Conservation (phyloP, 2,888 invertebrate species). For the Lamellibrachia columna region DNA sequence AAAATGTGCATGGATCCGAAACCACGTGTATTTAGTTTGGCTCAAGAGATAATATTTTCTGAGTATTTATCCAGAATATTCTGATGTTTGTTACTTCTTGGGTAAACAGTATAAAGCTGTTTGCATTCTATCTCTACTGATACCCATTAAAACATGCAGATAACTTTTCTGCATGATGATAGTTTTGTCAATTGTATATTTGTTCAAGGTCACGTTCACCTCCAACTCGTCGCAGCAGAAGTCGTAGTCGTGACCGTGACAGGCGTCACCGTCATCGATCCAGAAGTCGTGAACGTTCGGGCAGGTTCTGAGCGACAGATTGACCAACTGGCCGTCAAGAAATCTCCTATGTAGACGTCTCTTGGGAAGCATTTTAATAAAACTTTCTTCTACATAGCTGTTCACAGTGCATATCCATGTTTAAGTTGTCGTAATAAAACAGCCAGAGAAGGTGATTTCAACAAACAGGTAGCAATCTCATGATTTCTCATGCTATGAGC, state of each 20-base stretch:
- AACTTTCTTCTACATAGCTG: too few species aligned
- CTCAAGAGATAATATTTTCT: too few species aligned
- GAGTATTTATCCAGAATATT: too few species aligned
- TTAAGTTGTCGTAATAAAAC: not conserved
- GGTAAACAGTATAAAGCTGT: too few species aligned
- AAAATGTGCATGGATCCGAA: too few species aligned
- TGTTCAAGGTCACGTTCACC: constrained; percentile 45
- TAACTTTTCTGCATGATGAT: too few species aligned
- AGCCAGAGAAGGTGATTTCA: too few species aligned
- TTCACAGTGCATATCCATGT: not conserved
- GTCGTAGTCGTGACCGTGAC: constrained; percentile 24
- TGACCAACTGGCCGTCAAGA: not conserved
- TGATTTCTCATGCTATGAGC: not conserved
- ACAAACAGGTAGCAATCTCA: not conserved
- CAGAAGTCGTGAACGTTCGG: constrained; percentile 22
- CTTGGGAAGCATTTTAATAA: not conserved
- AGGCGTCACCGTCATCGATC: constrained; percentile 27
- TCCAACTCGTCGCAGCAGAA: constrained; percentile 39
- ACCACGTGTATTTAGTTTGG: too few species aligned
- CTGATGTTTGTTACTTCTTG: too few species aligned
- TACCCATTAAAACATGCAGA: too few species aligned
- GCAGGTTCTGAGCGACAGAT: constrained; percentile 21
- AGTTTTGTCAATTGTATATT: not conserved
- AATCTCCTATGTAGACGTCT: not conserved
- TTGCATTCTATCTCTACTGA: too few species aligned